Base-by-base conservation (phyloP, 2,888 invertebrate genomes). In the Philereme transversata region DNA sequence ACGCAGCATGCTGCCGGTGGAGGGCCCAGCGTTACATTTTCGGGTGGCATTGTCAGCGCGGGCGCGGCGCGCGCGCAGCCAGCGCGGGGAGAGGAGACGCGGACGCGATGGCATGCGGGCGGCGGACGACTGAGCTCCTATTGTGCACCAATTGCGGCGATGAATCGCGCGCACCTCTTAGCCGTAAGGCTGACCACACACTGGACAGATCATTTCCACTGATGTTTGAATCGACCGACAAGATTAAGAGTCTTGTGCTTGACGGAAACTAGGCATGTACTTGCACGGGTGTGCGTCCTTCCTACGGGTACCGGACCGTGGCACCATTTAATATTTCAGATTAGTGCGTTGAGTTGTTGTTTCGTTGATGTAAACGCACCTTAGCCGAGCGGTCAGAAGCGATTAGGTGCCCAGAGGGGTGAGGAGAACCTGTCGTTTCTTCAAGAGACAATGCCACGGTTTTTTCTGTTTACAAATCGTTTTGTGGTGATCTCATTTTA, bases 71-170 rank as follows among this genome's bases (percentile, higher is more conserved):
- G 59, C 71, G 70, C 82, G 82, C 79, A 86, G 81, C 86, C 88
- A 87, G 79, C 89, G 87, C 84, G 86, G 76, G 75, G 87, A 73
- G 70, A 86, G 84, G 65, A 86, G 75, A 70, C 84, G 86, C 58
- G 75, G 86, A 85, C 83, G 88, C 80, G 79, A 82, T 75, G 88
- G 86, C 88, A 88, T 88, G 85, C 87, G 88, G 85, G 78, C 79
- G 85, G 81, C 81, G 81, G 76, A 79, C 81, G 82, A 75, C 79
- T 73, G 72, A 76, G 71, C 80, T 80, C 83, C 82, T 81, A 87
- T 87, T 87, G 86, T 88, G 77, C 74, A 74, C 73, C 86, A 84
- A 86, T 87, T 85, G 84, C 74, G 71, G 71, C 75, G 74, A 52
- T 55, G 56, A 65, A 82, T 82, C 84, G 78, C 72, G 83, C 79